phyloP scores from a whole-genome alignment of 1,140 invertebrate species.

The Oryzaephilus surinamensis region DNA sequence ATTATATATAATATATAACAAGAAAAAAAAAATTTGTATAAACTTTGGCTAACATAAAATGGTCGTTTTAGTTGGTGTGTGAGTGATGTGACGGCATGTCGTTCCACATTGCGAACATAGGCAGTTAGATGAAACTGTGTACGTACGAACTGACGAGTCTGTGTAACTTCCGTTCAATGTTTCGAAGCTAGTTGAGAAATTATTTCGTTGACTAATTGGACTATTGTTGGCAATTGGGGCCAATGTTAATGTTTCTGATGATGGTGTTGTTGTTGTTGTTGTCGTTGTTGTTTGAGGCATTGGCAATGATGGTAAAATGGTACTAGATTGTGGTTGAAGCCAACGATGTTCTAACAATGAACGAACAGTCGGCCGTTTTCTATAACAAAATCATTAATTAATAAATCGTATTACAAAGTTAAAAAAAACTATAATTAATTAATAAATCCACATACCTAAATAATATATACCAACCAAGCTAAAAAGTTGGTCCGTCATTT shows the following conservation, averaged over 20 bases:
- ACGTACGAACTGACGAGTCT: constrained; percentile 27
- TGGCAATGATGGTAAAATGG: constrained; percentile 12
- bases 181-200: constrained; percentile 22
- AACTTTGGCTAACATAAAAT: constrained; percentile 33
- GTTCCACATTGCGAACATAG: constrained; percentile 35
- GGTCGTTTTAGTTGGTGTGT: constrained; percentile 29
- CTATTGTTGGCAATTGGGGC: constrained; percentile 4
- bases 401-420: too few species aligned
- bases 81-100: constrained; percentile 32
- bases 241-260: background rate
- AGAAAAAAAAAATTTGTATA: background rate
- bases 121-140: constrained; percentile 30
- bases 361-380: constrained; percentile 30
- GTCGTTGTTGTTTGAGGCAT: constrained; percentile 8
- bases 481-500: too few species aligned
- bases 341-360: constrained; percentile 34
- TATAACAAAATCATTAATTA: constrained; percentile 17
- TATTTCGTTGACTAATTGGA: constrained; percentile 26
- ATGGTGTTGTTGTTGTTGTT: constrained; percentile 3
- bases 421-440: too few species aligned
- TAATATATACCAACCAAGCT: too few species aligned
- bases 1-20: background rate
- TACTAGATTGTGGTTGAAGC: constrained; percentile 28
- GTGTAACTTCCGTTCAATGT: constrained; percentile 24
- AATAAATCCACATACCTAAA: too few species aligned